Percentiles rank a stretch among this genome's conserved stretches.
Evolutionary conservation across 2,113 vertebrate species (phyloP).

Genomic region (Copsychus sechellarum): DNA sequence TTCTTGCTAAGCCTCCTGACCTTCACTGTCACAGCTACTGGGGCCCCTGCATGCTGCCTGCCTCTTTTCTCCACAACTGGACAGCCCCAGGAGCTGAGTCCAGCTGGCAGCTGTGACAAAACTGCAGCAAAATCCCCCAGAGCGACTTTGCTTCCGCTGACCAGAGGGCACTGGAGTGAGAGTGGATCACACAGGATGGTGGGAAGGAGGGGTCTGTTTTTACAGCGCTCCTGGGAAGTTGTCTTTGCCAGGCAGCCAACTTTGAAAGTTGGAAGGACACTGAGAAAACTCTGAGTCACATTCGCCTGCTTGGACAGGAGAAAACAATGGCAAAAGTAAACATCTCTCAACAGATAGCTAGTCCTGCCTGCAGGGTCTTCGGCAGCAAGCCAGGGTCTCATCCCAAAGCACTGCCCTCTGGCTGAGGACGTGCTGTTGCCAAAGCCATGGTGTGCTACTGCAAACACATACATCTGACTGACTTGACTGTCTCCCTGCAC

Average conservation of each 20-base stretch:
- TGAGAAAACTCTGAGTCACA: slow-evolving; percentile 44
- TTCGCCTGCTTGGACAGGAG: slow-evolving; percentile 31
- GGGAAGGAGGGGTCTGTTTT: slow-evolving; percentile 25
- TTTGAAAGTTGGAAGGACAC: not conserved
- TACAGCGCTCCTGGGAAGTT: slow-evolving; percentile 36
- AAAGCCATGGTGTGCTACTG: not conserved
- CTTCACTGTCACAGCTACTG: not conserved
- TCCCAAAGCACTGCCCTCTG: not conserved
- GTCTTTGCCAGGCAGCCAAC: slow-evolving; percentile 14
- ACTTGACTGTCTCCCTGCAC: not conserved
- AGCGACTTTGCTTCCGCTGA: not conserved
- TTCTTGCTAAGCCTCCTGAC: not conserved
- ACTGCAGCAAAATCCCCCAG: not conserved
- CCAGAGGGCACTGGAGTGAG: not conserved
- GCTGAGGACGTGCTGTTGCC: not conserved
- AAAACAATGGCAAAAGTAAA: slow-evolving; percentile 51
- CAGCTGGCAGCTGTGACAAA: not conserved
- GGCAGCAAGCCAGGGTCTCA: not conserved
- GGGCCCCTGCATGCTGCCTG: not conserved
- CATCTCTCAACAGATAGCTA: not conserved
- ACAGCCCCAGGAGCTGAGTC: not conserved
- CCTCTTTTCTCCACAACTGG: not conserved
- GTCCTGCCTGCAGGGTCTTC: not conserved
- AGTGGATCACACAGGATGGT: not conserved
- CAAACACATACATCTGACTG: not conserved